Base-by-base conservation (phyloP, 2,888 invertebrate species). In the Megastigmus dorsalis region DNA sequence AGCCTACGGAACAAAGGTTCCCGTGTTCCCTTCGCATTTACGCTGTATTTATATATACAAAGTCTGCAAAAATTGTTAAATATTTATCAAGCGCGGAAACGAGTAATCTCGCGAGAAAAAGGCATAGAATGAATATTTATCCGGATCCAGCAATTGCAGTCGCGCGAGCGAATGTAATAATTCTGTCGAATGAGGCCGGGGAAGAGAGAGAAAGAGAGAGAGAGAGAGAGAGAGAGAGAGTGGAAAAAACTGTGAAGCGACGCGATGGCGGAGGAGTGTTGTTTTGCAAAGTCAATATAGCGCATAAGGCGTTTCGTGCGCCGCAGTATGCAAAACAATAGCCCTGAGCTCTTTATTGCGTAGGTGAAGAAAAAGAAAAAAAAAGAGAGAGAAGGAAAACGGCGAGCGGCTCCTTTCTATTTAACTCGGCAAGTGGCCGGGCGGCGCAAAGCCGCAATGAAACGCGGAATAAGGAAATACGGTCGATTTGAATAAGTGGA, bases 311-410 rank as follows among this genome's bases (percentile, higher is more conserved):
- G 52, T 60, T 68, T 68, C 75, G 75, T 72, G 76, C 63, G 20
- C 57, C 48, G 68, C 65, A 63, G 65, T 76, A 76, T 76, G 76
- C 72, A 76, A 76, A 76, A 41, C 65, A 54, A 75, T 54, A 76
- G 72, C 72, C 72, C 76, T 76, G 76, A 72, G 72, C 63, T 68
- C 68, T 72, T 76, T 76, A 72, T 76, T 76, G 68, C 72, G 75
- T 69, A 72, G 59, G 38, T 43, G 3, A 66, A 36, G 45, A 72
- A 57, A 36, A 57, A 3, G 28, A 36, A 15, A 23, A n/a, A 36
- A 18, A 33, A 36, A 18, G 13, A 41, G 13, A 41, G 13, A 41
- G 13, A 41, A 41, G 13, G 41, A 10, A 13, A 3, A 41, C 13
- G 15, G 18, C 13, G 20, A 4, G 18, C 2, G 9, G 20, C 26